A percentile compares a stretch with the other conserved stretches of the same genome.
Evolutionary conservation across 2,797 vertebrate genomes (phyloP).

Genomic region (Tympanoctomys barrerae): DNA sequence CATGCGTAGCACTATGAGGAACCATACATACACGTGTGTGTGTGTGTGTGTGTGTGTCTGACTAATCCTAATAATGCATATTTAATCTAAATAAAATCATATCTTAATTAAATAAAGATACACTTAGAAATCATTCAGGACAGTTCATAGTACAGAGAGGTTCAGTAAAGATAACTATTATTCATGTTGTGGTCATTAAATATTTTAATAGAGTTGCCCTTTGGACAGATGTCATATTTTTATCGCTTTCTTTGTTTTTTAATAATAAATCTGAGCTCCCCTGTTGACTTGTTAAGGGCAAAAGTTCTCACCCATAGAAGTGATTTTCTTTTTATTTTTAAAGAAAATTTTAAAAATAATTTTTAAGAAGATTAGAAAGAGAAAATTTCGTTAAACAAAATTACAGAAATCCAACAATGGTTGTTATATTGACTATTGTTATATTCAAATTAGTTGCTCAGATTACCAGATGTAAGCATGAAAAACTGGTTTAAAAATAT

Average conservation of each 20-base stretch:
- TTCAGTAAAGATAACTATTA: neutral
- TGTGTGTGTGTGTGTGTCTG: neutral
- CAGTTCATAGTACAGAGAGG: neutral
- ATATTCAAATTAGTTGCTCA: no score
- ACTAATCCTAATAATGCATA: neutral
- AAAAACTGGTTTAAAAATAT: no score
- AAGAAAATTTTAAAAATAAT: no score
- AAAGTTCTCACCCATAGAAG: constrained; percentile 4
- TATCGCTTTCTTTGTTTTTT: neutral
- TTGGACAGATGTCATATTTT: constrained; percentile 22
- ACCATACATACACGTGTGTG: no score
- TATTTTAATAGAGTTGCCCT: neutral
- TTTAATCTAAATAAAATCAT: neutral
- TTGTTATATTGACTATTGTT: no score
- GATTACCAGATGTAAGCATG: no score
- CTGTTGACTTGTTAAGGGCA: neutral
- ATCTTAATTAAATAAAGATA: neutral
- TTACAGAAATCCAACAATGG: no score
- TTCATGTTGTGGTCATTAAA: neutral
- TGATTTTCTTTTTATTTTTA: neutral
- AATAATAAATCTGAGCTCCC: constrained; percentile 34
- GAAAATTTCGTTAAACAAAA: no score
- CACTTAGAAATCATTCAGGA: neutral
- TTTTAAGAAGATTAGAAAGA: no score
- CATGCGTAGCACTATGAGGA: neutral